Evolutionary conservation across 2,797 vertebrate species (phyloP).

Genomic region (Tauraco hartlaubi): DNA sequence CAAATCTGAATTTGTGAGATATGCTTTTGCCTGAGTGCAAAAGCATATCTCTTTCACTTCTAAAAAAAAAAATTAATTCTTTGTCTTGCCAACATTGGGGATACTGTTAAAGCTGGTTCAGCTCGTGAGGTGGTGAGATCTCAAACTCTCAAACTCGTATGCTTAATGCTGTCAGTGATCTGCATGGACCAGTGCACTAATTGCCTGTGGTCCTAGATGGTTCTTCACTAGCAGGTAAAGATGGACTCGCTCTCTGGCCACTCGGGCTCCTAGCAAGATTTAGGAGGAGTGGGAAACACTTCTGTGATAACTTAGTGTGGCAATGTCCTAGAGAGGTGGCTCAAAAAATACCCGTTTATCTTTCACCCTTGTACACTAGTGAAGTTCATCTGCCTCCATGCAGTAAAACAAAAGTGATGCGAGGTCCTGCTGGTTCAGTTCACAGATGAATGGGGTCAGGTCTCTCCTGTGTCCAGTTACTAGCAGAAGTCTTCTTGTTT

Average conservation of each 20-base stretch:
- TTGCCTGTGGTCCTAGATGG: not conserved
- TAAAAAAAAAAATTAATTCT: not conserved
- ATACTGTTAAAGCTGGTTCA: not conserved
- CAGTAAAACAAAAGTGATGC: not conserved
- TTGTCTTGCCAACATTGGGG: accelerated
- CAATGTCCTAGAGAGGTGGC: not conserved
- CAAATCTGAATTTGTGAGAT: not conserved
- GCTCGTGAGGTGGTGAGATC: not conserved
- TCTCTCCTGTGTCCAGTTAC: not conserved
- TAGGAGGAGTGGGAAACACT: not conserved
- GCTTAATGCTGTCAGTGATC: not conserved
- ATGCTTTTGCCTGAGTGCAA: not conserved
- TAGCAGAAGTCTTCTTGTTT: not conserved
- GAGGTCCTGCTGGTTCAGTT: not conserved
- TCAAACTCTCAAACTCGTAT: not conserved
- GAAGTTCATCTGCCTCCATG: not conserved
- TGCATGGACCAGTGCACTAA: not conserved
- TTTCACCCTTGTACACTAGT: not conserved
- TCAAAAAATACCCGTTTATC: not conserved
- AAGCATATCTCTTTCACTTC: not conserved
- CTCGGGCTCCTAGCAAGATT: not conserved
- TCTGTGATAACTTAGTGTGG: not conserved
- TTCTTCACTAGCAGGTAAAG: not conserved
- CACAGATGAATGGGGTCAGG: not conserved
- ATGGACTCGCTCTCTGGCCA: not conserved